Evolutionary conservation across 1,140 invertebrate genomes (phyloP).

Genomic region (Cephus cinctus): DNA sequence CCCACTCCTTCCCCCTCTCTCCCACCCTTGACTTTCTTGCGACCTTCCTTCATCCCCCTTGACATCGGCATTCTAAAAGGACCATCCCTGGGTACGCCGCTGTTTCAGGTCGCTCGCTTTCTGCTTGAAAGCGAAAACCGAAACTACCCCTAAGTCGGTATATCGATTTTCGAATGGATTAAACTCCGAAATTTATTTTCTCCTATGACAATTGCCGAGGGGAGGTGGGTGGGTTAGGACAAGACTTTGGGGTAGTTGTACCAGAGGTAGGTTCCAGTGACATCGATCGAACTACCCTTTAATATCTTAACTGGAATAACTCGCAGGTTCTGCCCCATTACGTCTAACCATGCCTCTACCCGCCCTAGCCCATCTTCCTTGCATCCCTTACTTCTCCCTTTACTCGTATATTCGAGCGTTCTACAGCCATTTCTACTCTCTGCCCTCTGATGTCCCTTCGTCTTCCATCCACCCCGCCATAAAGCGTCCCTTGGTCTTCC

Average conservation of each 20-base stretch:
- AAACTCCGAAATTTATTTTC: too few relatives aligned
- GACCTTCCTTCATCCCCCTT: too few relatives aligned
- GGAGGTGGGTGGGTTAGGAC: conserved; percentile 1
- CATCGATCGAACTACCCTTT: conserved; percentile 34
- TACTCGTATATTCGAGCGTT: neutral
- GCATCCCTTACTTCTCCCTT: conserved; percentile 35
- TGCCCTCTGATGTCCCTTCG: conserved; percentile 22
- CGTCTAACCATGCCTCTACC: conserved; percentile 41
- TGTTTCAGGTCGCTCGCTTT: too few relatives aligned
- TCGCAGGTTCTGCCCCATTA: conserved; percentile 46
- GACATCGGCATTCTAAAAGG: too few relatives aligned
- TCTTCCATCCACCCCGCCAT: conserved; percentile 19
- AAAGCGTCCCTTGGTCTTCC: conserved; percentile 35
- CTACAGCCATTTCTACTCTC: conserved; percentile 20
- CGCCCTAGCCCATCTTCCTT: conserved; percentile 34
- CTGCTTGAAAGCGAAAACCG: too few relatives aligned
- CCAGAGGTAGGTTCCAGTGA: neutral
- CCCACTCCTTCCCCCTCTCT: too few relatives aligned
- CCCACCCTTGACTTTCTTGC: too few relatives aligned
- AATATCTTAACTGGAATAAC: conserved; percentile 48
- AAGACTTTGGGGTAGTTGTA: neutral
- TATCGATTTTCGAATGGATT: too few relatives aligned
- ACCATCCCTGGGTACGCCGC: too few relatives aligned
- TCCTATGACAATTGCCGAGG: too few relatives aligned
- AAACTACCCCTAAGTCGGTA: too few relatives aligned